A percentile compares a stretch with the other conserved stretches of the same genome.
phyloP scores from a whole-genome alignment of 2,113 vertebrate species.

The Varanus komodoensis region DNA sequence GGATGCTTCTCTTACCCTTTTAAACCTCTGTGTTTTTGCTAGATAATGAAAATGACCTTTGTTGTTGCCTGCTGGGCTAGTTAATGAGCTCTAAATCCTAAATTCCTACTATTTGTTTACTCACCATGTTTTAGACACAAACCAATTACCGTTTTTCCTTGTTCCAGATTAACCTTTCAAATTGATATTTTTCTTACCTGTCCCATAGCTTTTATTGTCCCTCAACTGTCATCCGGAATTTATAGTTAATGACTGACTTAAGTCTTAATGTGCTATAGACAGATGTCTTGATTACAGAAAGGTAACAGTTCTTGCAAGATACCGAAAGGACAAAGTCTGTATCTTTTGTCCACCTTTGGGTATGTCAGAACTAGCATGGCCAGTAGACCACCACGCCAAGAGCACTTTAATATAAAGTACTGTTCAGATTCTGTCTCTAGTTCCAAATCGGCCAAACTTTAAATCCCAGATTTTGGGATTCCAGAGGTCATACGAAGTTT shows the following conservation, averaged over 20 bases:
- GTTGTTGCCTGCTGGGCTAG: not conserved
- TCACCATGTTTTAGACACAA: constrained; percentile 3
- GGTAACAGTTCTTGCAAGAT: not conserved
- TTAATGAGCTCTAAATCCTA: constrained; percentile 25
- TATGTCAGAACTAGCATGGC: too few relatives aligned
- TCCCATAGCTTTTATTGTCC: not conserved
- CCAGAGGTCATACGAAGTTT: too few relatives aligned
- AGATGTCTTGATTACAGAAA: not conserved
- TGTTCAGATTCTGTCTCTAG: too few relatives aligned
- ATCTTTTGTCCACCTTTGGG: not conserved
- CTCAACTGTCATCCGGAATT: not conserved
- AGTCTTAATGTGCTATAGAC: not conserved
- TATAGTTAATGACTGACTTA: not conserved
- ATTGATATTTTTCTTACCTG: not conserved
- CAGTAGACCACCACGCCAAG: too few relatives aligned
- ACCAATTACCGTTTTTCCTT: not conserved
- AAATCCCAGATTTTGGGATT: too few relatives aligned
- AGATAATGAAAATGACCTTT: not conserved
- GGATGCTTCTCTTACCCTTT: not conserved
- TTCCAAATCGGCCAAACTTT: too few relatives aligned
- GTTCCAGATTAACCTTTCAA: not conserved
- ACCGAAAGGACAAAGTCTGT: not conserved
- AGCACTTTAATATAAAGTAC: too few relatives aligned
- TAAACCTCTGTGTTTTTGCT: not conserved
- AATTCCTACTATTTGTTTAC: constrained; percentile 5